phyloP scores from a whole-genome alignment of 2,888 invertebrate genomes.

The Parthenolecanium corni region DNA sequence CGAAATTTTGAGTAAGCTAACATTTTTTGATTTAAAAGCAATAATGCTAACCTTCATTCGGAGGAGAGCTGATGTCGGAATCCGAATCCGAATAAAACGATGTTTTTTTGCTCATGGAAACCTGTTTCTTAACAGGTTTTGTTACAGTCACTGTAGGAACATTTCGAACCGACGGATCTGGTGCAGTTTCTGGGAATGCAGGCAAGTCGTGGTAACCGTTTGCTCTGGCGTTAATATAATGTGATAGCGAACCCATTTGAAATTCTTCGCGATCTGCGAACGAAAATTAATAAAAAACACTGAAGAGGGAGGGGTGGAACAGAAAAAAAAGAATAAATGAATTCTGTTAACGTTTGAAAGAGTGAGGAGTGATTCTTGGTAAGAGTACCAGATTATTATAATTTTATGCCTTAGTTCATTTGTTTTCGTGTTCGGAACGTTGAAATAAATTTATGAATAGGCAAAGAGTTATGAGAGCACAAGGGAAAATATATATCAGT shows the following conservation, averaged over 20 bases:
- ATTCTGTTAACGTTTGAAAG: not conserved
- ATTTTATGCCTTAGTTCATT: too few relatives aligned
- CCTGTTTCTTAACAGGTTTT: conserved; percentile 36
- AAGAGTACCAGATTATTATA: too few relatives aligned
- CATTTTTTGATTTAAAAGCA: too few relatives aligned
- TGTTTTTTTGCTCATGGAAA: conserved; percentile 43
- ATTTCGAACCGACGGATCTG: conserved; percentile 66
- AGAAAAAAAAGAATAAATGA: not conserved
- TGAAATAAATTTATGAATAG: too few relatives aligned
- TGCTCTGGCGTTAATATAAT: conserved; percentile 77
- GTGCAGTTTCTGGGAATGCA: conserved; percentile 61
- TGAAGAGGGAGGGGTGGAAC: not conserved
- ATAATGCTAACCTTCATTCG: conserved; percentile 26
- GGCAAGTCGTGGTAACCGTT: conserved; percentile 83
- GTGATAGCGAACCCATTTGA: conserved; percentile 89
- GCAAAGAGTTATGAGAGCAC: too few relatives aligned
- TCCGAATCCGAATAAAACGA: conserved; percentile 54
- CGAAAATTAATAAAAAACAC: conserved; percentile 7
- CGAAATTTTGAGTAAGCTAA: too few relatives aligned
- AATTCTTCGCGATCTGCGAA: conserved; percentile 64
- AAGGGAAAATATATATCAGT: too few relatives aligned
- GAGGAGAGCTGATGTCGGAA: conserved; percentile 36
- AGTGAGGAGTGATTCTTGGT: not conserved
- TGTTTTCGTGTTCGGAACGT: too few relatives aligned
- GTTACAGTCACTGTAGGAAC: conserved; percentile 44